Evolutionary conservation across 2,113 vertebrate species (phyloP).

Genomic region (Balaeniceps rex): DNA sequence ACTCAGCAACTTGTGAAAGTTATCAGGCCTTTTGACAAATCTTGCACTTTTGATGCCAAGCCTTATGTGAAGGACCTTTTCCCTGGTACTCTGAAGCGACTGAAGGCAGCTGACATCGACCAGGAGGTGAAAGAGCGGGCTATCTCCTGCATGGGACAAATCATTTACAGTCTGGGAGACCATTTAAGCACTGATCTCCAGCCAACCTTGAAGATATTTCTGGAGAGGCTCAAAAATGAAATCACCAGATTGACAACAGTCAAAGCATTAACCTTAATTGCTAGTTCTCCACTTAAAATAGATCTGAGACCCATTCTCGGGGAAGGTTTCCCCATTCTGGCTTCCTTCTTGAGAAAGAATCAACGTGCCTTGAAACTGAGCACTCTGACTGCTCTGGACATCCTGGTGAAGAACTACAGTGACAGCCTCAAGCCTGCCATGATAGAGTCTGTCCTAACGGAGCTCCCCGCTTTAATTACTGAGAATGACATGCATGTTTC

Average conservation of each 20-base stretch:
- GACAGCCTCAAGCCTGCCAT: constrained; percentile 79
- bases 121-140: constrained; percentile 96
- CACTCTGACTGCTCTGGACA: constrained; percentile 81
- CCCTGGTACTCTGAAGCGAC: constrained; percentile 77
- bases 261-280: constrained; percentile 82
- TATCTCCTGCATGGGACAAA: constrained; percentile 89
- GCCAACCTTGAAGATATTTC: constrained; percentile 83
- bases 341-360: constrained; percentile 90
- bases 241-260: constrained; percentile 89
- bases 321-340: constrained; percentile 83
- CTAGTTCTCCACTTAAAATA: constrained; percentile 80
- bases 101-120: constrained; percentile 91
- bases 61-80: constrained; percentile 83
- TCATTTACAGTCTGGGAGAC: constrained; percentile 86
- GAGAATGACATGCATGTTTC: constrained; percentile 93
- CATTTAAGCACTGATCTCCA: constrained; percentile 79
- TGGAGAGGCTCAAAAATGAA: constrained; percentile 91
- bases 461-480: constrained; percentile 84
- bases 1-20: constrained; percentile 85
- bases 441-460: constrained; percentile 77
- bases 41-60: constrained; percentile 74
- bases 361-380: constrained; percentile 86
- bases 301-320: constrained; percentile 82
- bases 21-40: constrained; percentile 79
- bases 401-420: constrained; percentile 82